Evolutionary conservation across 2,113 vertebrate species (phyloP).

Genomic region (Catharus minimus): DNA sequence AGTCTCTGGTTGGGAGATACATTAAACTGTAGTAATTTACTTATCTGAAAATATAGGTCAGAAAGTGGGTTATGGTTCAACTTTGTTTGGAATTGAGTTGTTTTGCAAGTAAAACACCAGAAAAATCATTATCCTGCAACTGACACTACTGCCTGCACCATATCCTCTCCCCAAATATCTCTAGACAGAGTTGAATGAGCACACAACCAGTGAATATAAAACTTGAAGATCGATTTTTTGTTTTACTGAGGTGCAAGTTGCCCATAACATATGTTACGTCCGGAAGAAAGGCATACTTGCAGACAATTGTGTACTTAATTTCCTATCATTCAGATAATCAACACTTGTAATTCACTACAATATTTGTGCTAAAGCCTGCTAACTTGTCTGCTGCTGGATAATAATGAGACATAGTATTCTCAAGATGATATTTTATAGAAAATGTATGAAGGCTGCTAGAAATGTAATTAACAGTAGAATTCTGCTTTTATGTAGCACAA

Average conservation of each 20-base stretch:
- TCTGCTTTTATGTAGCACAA: background rate
- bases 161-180: background rate
- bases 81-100: background rate
- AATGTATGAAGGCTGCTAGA: background rate
- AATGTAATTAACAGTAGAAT: background rate
- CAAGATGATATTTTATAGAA: background rate
- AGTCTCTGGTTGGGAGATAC: background rate
- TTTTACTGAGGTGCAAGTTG: background rate
- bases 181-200: background rate
- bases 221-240: background rate
- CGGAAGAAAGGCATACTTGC: background rate
- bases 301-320: background rate
- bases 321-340: background rate
- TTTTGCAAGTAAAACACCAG: background rate
- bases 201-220: background rate
- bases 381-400: background rate
- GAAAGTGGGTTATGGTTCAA: background rate
- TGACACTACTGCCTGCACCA: background rate
- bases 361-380: background rate
- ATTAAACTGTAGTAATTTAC: background rate
- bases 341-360: background rate
- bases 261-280: background rate
- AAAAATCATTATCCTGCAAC: background rate
- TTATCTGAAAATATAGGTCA: background rate
- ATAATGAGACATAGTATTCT: background rate